A percentile compares a stretch with the other conserved stretches of the same genome.
phyloP scores from a whole-genome alignment of 2,113 vertebrate genomes.

The Hydrochoerus hydrochaeris region DNA sequence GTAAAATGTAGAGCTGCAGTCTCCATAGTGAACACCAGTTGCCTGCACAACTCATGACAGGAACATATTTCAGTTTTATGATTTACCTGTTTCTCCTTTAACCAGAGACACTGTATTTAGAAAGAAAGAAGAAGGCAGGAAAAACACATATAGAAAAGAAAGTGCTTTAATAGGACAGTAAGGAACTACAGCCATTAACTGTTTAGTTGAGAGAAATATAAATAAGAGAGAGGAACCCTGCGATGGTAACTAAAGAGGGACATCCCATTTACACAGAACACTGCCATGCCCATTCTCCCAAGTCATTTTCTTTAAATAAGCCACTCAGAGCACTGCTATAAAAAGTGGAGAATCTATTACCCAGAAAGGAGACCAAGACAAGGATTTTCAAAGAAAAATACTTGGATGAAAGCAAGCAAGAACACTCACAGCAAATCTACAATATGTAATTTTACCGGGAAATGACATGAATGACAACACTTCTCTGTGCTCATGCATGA shows the following conservation, averaged over 20 bases:
- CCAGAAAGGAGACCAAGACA: not conserved
- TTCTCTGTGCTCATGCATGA: not conserved
- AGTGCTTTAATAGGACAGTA: not conserved
- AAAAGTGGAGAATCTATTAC: constrained; percentile 39
- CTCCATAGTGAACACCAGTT: not conserved
- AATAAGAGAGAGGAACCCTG: not conserved
- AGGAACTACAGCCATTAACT: not conserved
- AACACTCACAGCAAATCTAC: not conserved
- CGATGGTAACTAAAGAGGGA: constrained; percentile 25
- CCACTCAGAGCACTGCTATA: not conserved
- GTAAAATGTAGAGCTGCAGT: constrained; percentile 22
- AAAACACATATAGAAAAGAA: not conserved
- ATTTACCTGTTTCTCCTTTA: not conserved
- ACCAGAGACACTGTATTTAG: not conserved
- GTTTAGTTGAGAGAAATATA: not conserved
- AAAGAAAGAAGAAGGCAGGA: not conserved
- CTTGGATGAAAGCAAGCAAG: not conserved
- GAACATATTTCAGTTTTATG: constrained; percentile 37
- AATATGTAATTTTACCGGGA: not conserved
- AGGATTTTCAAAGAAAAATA: constrained; percentile 19
- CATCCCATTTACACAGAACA: constrained; percentile 36
- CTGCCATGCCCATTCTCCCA: not conserved
- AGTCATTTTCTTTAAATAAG: constrained; percentile 40
- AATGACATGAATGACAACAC: not conserved
- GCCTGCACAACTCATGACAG: not conserved